Conservation (phyloP, 2,797 vertebrate genomes). For the Aeoliscus strigatus region DNA sequence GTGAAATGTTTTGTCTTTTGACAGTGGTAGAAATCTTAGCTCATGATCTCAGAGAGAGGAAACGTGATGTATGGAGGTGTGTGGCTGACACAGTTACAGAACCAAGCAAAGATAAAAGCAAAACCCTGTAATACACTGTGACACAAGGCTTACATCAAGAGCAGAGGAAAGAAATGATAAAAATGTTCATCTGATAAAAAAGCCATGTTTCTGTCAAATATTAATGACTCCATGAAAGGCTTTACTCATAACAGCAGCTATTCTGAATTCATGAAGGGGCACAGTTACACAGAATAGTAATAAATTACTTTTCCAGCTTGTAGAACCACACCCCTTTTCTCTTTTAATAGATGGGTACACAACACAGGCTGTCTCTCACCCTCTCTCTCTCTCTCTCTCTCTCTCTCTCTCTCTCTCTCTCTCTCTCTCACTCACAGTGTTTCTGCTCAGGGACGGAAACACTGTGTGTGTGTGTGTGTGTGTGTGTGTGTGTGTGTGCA, state of each 20-base stretch:
- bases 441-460: no score
- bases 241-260: conserved; percentile 63
- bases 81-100: conserved; percentile 50
- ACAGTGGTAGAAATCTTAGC: conserved; percentile 35
- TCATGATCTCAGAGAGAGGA: conserved; percentile 17
- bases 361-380: no score
- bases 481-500: conserved; percentile 9
- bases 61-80: conserved; percentile 26
- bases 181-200: conserved; percentile 75
- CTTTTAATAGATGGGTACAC: conserved; percentile 46
- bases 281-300: conserved; percentile 56
- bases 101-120: conserved; percentile 74
- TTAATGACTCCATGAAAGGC: conserved; percentile 75
- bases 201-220: conserved; percentile 76
- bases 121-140: conserved; percentile 73
- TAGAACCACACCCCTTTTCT: conserved; percentile 36
- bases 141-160: conserved; percentile 71
- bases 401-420: no score
- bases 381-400: no score
- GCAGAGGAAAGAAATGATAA: conserved; percentile 61
- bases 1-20: conserved; percentile 39
- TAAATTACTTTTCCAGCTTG: conserved; percentile 59
- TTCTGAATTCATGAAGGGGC: conserved; percentile 65
- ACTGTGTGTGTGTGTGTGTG: conserved; percentile 1
- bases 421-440: conserved; percentile 4